Evolutionary conservation across 2,113 vertebrate species (phyloP).

Genomic region (Daubentonia madagascariensis): DNA sequence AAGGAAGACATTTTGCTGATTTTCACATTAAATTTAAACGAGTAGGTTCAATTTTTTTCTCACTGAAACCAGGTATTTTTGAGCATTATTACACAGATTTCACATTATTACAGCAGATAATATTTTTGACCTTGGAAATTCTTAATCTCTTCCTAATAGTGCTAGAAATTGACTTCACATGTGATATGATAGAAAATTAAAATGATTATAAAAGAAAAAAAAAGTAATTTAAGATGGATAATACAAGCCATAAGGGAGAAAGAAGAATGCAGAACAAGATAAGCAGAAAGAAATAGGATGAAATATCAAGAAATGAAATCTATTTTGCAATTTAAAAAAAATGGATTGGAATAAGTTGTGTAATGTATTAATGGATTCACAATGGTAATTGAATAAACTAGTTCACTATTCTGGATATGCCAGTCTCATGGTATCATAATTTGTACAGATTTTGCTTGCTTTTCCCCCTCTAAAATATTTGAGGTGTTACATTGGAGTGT

Average conservation of each 20-base stretch:
- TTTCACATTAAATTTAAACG: constrained; percentile 25
- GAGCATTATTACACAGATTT: not conserved
- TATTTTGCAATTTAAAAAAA: not conserved
- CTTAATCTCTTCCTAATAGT: not conserved
- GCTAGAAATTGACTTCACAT: not conserved
- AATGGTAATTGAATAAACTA: not conserved
- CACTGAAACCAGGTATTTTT: not conserved
- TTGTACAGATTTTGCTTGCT: not conserved
- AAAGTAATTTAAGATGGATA: not conserved
- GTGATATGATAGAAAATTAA: not conserved
- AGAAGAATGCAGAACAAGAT: not conserved
- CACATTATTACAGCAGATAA: not conserved
- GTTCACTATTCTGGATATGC: not conserved
- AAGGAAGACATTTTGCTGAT: not conserved
- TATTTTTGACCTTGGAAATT: constrained; percentile 13
- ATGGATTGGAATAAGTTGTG: not conserved
- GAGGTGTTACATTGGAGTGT: too few relatives aligned
- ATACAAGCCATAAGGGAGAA: not conserved
- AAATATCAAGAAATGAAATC: not conserved
- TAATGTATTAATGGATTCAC: not conserved
- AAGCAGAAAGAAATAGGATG: not conserved
- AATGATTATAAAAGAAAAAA: not conserved
- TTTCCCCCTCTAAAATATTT: not conserved
- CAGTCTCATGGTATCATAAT: not conserved
- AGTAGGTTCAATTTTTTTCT: not conserved